These are phyloP conservation scores for Aleiodes sp. DNA, from an alignment of 1,140 invertebrate species.

Conservation along the genomic window DNA sequence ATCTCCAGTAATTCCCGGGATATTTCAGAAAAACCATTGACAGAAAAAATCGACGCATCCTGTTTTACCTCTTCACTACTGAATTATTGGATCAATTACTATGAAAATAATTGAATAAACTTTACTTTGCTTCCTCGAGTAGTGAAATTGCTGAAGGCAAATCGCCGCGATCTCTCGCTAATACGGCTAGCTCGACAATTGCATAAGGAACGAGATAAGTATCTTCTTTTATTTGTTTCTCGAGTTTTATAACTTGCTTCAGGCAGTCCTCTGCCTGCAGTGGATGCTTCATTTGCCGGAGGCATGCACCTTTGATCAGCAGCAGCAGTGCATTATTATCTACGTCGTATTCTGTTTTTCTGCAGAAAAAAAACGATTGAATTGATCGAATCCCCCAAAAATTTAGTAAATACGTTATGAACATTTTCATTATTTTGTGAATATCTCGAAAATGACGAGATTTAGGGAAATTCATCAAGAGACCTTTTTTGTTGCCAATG, in stretches of 20 bases:
- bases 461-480: too few relatives aligned
- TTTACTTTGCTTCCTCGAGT: slow-evolving; percentile 86
- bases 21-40: too few relatives aligned
- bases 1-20: too few relatives aligned
- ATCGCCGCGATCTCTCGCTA: slow-evolving; percentile 76
- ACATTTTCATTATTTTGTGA: too few relatives aligned
- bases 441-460: too few relatives aligned
- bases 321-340: slow-evolving; percentile 84
- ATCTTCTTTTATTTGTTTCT: slow-evolving; percentile 85
- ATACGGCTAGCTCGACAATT: slow-evolving; percentile 84
- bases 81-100: too few relatives aligned
- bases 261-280: slow-evolving; percentile 82
- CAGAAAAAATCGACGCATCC: too few relatives aligned
- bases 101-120: slow-evolving; percentile 32
- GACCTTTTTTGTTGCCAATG: too few relatives aligned
- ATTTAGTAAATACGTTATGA: too few relatives aligned
- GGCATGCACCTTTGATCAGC: slow-evolving; percentile 85
- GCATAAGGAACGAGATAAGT: slow-evolving; percentile 88
- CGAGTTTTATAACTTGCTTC: slow-evolving; percentile 73
- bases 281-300: slow-evolving; percentile 77
- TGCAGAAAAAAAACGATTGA: slow-evolving; percentile 37
- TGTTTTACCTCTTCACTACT: too few relatives aligned
- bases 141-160: slow-evolving; percentile 74
- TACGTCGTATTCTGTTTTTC: slow-evolving; percentile 70
- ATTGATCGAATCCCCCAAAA: background rate